Base-by-base conservation (phyloP, 2,797 vertebrate genomes). In the Trachurus trachurus region DNA sequence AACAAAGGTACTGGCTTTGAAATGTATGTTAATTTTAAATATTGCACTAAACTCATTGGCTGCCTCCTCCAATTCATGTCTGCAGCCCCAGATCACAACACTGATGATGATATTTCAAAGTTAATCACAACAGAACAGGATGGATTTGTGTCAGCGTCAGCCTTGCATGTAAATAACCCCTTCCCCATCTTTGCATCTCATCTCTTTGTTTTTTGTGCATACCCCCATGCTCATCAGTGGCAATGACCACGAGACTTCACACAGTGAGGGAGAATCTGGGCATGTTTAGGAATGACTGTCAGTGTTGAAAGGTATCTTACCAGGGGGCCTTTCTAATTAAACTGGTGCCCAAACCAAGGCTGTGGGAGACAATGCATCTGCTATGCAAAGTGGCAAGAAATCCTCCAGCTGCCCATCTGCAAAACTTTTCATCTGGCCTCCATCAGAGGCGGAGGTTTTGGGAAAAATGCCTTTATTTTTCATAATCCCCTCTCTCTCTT, bases 321-420 rank as follows among this genome's bases (percentile, higher is more conserved):
- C 87, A 71, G 93, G 93, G 93, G 94, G 93, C 87, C 87, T 87
- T 81, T 92, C 91, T 96, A 95, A 96, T 96, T 96, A 95, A 96
- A 95, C 91, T 82, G 68, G 85, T 86, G 87, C 83, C 91, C 84
- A 91, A 90, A 93, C 78, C 67, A 54, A 85, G 79, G 86, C 89
- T 81, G 78, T 83, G 90, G 82, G 83, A 89, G 80, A 85, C n/a
- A 44, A 61, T 82, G 86, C 92, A 91, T 94, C 90, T 94, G 92
- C 83, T 91, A 86, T 83, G 86, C 79, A 91, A 90, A 93, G 73
- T 86, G 81, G 31, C 61, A 60, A 69, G 74, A 90, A 91, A 92
- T 93, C 88, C 90, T 94, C 90, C 86, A 91, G 93, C 88, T 94
- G 88, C 90, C 88, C 81, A 88, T 90, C 87, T 90, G 83, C 79